Base-by-base conservation (phyloP, 2,888 invertebrate genomes). In the Gisinianus flammeolus region DNA sequence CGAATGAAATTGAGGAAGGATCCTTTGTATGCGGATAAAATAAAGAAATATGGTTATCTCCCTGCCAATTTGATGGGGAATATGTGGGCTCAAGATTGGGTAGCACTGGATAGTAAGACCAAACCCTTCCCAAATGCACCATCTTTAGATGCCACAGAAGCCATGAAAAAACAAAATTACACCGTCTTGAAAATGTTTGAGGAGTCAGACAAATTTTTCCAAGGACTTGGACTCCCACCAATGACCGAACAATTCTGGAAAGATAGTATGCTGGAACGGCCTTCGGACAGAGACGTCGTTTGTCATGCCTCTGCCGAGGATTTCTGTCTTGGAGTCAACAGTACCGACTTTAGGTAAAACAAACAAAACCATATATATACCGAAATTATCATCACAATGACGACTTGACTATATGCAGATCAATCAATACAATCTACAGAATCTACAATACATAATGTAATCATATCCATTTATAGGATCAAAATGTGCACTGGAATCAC, bases 171-270 rank as follows among this genome's bases (percentile, higher is more conserved):
- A 67, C 87, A 88, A 79, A 81, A 81, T 67, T 85, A 83, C 71
- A 83, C 83, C 0, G 78, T 78, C 2, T 28, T 79, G 31, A 79
- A 77, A 78, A 83, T 85, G 76, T 83, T 83, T 58, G 78, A 82
- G 77, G 80, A 79, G 88, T 92, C 94, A 0, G 94, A 94, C 85
- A 93, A 94, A 86, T 94, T 94, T 87, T 94, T 92, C 86, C 92
- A 92, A 0, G 94, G 93, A 0, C 88, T 94, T 86, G 94, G 94
- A 0, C 88, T 96, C 85, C 91, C 92, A 85, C 91, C 92, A 0
- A 93, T 93, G 88, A 92, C 94, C 0, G 91, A 92, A 0, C 92
- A 93, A 87, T 96, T 96, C 88, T 96, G 96, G 96, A 90, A 92
- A 58, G 90, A 91, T 31, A 95, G 95, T 0, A 90, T 96, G 90